phyloP scores from a whole-genome alignment of 2,113 vertebrate species.

The Laticauda laticaudata region DNA sequence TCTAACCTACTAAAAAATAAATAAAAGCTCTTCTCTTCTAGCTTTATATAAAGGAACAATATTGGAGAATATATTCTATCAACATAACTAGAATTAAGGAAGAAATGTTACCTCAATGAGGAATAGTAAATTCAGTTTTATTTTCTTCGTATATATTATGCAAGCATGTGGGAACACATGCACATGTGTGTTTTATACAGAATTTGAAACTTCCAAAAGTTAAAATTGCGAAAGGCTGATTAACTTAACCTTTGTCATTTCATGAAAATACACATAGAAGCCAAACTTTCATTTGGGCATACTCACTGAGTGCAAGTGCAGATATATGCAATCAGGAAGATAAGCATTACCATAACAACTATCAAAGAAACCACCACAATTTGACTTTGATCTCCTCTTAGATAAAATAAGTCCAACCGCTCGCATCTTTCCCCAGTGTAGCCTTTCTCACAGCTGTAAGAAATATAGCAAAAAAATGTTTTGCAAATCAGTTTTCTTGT shows the following conservation, averaged over 20 bases:
- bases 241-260: neutral
- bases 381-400: slow-evolving; percentile 62
- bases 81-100: neutral
- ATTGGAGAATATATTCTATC: neutral
- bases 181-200: neutral
- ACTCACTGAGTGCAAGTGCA: slow-evolving; percentile 82
- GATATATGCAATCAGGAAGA: slow-evolving; percentile 74
- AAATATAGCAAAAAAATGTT: neutral
- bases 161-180: neutral
- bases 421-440: slow-evolving; percentile 80
- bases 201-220: neutral
- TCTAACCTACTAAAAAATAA: neutral
- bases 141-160: neutral
- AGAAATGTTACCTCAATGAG: neutral
- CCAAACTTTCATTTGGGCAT: neutral
- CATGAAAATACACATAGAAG: neutral
- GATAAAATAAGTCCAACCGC: slow-evolving; percentile 69
- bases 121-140: neutral
- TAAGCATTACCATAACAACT: slow-evolving; percentile 70
- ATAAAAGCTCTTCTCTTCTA: no score
- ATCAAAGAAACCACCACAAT: slow-evolving; percentile 76
- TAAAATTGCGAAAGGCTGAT: neutral
- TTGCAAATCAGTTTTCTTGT: neutral
- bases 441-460: slow-evolving; percentile 75
- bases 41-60: neutral